Conservation (phyloP, 1,140 invertebrate genomes). For the Tyrophagus putrescentiae region DNA sequence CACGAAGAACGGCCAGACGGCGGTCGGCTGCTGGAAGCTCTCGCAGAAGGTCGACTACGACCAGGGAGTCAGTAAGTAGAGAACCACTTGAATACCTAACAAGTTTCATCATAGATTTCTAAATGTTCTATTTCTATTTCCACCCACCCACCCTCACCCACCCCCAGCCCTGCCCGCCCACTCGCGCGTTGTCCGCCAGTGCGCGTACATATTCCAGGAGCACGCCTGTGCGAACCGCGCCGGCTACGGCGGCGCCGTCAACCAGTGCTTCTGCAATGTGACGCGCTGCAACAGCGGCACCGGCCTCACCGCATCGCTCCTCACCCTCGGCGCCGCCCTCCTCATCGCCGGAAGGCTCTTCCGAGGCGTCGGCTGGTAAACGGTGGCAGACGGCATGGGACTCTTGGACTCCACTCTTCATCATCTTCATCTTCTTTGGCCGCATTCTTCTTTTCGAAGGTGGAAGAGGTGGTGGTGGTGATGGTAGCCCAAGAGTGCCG, state of each 20-base stretch:
- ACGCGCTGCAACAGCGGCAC: slow-evolving; percentile 7
- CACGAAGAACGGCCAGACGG: background rate
- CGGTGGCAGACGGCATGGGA: too few species aligned
- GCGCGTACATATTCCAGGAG: slow-evolving; percentile 3
- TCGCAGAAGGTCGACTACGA: background rate
- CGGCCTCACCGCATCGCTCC: too few species aligned
- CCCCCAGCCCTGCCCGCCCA: background rate
- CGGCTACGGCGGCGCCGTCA: background rate
- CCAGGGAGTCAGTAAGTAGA: background rate
- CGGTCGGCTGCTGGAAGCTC: background rate
- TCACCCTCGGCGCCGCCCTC: too few species aligned
- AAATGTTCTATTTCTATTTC: too few species aligned
- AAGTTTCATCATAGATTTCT: background rate
- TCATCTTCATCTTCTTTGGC: too few species aligned
- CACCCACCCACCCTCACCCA: too few species aligned
- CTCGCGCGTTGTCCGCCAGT: background rate
- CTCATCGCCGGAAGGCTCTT: too few species aligned
- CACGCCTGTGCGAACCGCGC: background rate
- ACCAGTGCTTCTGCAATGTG: background rate
- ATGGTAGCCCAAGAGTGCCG: too few species aligned
- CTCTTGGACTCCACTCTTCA: too few species aligned
- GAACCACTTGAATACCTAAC: background rate
- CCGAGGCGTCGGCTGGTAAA: too few species aligned
- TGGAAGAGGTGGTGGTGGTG: too few species aligned
- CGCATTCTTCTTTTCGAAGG: too few species aligned